phyloP scores from a whole-genome alignment of 2,797 vertebrate genomes.

The Xyrichtys novacula region DNA sequence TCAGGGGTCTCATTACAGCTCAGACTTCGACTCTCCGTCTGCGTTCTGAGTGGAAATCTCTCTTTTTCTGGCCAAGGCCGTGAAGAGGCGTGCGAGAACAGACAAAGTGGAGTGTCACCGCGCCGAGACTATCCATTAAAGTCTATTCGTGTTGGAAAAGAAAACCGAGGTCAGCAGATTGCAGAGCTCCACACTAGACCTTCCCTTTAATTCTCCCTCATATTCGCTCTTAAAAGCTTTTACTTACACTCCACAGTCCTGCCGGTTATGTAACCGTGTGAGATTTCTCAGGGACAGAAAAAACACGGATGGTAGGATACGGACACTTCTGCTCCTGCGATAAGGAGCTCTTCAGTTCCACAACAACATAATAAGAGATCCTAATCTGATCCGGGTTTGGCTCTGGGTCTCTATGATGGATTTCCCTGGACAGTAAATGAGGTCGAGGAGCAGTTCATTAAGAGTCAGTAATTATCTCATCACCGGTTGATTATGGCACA shows the following conservation, averaged over 20 bases:
- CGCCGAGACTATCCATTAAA: slow-evolving; percentile 35
- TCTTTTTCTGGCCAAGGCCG: slow-evolving; percentile 24
- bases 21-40: slow-evolving; percentile 27
- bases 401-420: slow-evolving; percentile 21
- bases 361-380: slow-evolving; percentile 15
- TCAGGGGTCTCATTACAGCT: slow-evolving; percentile 67
- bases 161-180: slow-evolving; percentile 49
- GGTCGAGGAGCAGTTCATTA: slow-evolving; percentile 69
- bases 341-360: slow-evolving; percentile 36
- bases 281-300: slow-evolving; percentile 18
- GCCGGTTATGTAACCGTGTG: slow-evolving; percentile 27
- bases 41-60: slow-evolving; percentile 19
- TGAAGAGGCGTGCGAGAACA: slow-evolving; percentile 11
- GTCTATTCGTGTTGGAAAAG: slow-evolving; percentile 21
- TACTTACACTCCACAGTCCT: slow-evolving; percentile 2
- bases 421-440: slow-evolving; percentile 59
- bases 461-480: slow-evolving; percentile 72
- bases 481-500: slow-evolving; percentile 51
- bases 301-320: slow-evolving; percentile 6
- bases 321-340: slow-evolving; percentile 9
- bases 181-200: neutral
- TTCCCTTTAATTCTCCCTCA: slow-evolving; percentile 14
- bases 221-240: slow-evolving; percentile 35
- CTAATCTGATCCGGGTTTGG: slow-evolving; percentile 22
- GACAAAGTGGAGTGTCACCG: slow-evolving; percentile 16